Base-by-base conservation (phyloP, 2,797 vertebrate genomes). In the Gadopsis marmoratus region DNA sequence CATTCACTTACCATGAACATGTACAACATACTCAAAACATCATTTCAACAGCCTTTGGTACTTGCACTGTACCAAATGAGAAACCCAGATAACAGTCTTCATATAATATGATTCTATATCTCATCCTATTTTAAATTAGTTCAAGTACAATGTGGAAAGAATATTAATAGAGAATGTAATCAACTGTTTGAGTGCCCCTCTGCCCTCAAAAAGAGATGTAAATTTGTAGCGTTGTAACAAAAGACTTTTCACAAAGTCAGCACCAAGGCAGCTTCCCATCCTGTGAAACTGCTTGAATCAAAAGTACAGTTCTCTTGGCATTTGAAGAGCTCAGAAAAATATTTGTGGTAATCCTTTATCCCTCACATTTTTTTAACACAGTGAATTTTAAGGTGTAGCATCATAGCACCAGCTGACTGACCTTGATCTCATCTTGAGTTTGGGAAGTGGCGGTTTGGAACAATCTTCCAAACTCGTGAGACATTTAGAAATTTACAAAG, bases 71-170 rank as follows among this genome's bases (percentile, higher is more conserved):
- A 93, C 92, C 92, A 89, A 85, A 90, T 69, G 54, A 86, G 56
- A 88, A 88, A 84, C 84, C 86, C 84, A 78, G 86, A 92, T 93
- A 95, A 95, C 94, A 94, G 94, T 95, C 94, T 92, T 91, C 82
- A 91, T 89, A 91, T 86, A 83, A 90, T 90, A 91, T 91, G 80
- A 89, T 76, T 88, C 83, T 86, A 84, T 80, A 85, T 86, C 85
- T 87, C 87, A 71, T 89, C 89, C 82, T 90, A 91, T 81, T 87
- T 91, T 75, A 83, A 88, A 86, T 88, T 81, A 93, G 78, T 93
- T 94, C 92, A 93, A 95, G 93, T 94, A 95, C 93, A 90, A 85
- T 80, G 83, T 89, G 87, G 88, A 88, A 92, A 82, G 88, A 81
- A 83, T 81, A 76, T 90, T 78, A 83, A 80, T 71, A 83, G 71